Evolutionary conservation across 2,113 vertebrate species (phyloP).

Genomic region (Bagarius yarrelli): DNA sequence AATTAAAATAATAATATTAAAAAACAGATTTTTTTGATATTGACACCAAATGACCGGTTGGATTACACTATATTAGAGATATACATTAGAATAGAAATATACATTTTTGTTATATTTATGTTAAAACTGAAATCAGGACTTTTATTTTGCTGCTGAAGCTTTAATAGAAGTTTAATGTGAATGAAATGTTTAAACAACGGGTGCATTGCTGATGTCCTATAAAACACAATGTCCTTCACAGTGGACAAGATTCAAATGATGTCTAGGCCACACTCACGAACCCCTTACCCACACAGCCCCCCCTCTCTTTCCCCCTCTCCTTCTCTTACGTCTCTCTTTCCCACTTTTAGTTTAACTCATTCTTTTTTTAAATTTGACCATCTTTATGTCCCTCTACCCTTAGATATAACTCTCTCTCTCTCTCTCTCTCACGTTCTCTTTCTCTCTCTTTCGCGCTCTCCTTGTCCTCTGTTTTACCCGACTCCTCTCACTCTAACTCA

Average conservation of each 20-base stretch:
- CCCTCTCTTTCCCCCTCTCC: constrained; percentile 1
- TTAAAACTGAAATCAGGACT: not conserved
- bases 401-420: constrained; percentile 46
- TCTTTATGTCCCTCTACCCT: constrained; percentile 47
- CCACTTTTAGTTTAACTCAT: constrained; percentile 45
- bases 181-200: not conserved
- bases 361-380: constrained; percentile 49
- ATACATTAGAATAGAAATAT: not conserved
- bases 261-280: constrained; percentile 31
- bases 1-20: not conserved
- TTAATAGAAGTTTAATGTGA: not conserved
- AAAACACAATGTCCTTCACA: not conserved
- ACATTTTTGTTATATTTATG: not conserved
- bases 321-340: constrained; percentile 58
- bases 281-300: constrained; percentile 20
- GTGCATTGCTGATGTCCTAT: not conserved
- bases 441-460: not conserved
- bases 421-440: not conserved
- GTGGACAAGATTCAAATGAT: constrained; percentile 33
- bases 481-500: constrained; percentile 28
- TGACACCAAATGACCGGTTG: not conserved
- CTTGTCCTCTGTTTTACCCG: too few relatives aligned
- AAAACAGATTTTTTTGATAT: not conserved
- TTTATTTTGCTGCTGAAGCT: not conserved
- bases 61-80: not conserved